Conservation (phyloP, 2,888 invertebrate genomes). For the Baccha elongata region DNA sequence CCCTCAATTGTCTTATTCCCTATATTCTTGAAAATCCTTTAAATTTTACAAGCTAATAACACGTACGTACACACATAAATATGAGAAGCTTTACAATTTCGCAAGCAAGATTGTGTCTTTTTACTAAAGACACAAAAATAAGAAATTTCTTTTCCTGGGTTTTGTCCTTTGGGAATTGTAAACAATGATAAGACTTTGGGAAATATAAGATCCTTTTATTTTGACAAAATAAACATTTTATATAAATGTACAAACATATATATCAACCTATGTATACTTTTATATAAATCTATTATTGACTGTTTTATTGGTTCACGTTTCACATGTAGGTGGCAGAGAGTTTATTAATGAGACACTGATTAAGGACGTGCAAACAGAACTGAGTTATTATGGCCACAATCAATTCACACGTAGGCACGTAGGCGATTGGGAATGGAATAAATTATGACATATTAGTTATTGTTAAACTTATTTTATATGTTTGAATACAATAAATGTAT, state of each 20-base stretch:
- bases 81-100: conserved; percentile 32
- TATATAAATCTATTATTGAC: too few relatives aligned
- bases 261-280: too few relatives aligned
- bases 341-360: conserved; percentile 59
- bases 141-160: not conserved
- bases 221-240: conserved; percentile 30
- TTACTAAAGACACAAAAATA: conserved; percentile 36
- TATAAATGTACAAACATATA: not conserved
- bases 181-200: not conserved
- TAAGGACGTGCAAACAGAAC: conserved; percentile 47
- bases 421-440: not conserved
- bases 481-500: too few relatives aligned
- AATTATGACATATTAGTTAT: not conserved
- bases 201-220: not conserved
- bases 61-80: conserved; percentile 26
- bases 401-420: not conserved
- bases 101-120: conserved; percentile 31
- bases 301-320: conserved; percentile 63
- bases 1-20: not conserved
- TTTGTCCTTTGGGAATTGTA: conserved; percentile 8
- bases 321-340: conserved; percentile 28
- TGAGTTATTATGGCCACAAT: not conserved
- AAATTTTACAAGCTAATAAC: conserved; percentile 42
- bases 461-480: not conserved
- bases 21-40: conserved; percentile 3